Base-by-base conservation (phyloP, 2,888 invertebrate genomes). In the Ormyrus labotus region DNA sequence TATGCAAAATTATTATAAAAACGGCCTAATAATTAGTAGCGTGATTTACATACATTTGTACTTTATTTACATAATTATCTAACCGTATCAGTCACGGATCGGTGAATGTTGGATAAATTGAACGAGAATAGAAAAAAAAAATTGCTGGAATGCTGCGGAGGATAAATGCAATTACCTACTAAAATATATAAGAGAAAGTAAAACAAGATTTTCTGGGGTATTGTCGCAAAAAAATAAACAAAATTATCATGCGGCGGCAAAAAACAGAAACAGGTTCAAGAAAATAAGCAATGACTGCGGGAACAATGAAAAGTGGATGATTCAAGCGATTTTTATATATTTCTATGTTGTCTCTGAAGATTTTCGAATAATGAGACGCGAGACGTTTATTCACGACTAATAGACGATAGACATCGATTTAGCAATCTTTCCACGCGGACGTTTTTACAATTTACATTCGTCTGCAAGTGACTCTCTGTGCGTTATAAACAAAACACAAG, bases 191-290 rank as follows among this genome's bases (percentile, higher is more conserved):
- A 78, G 60, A 74, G 61, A 78, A 78, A 74, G 67, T 78, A 78
- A 70, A 6, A 78, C 55, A 71, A 74, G 19, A 71, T 69, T 71
- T 57, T 53, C 34, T 65, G 69, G 64, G 72, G 19, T 13, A 55
- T 11, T 70, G 75, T 72, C 71, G 81, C 81, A 79, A 69, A 61
- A 78, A 65, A 81, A 78, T 61, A 72, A 79, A 72, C 48, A 79
- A 78, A 69, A 76, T 50, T 81, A 77, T 68, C 81, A 81, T 81
- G 81, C 81, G 75, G 81, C 81, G 75, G 10, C 34, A 70, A 11
- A 11, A 63, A 80, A 80, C 45, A 45, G 50, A 74, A 65, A 68
- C 53, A 69, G 51, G 75, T 55, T 55, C 63, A 63, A 64, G 64
- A 58, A 72, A 73, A 73, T 48, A 78, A 70, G 74, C 78, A 81